These are phyloP conservation scores for Sminthurides bifidus DNA, from an alignment of 1,140 invertebrate species.

Conservation along the genomic window DNA sequence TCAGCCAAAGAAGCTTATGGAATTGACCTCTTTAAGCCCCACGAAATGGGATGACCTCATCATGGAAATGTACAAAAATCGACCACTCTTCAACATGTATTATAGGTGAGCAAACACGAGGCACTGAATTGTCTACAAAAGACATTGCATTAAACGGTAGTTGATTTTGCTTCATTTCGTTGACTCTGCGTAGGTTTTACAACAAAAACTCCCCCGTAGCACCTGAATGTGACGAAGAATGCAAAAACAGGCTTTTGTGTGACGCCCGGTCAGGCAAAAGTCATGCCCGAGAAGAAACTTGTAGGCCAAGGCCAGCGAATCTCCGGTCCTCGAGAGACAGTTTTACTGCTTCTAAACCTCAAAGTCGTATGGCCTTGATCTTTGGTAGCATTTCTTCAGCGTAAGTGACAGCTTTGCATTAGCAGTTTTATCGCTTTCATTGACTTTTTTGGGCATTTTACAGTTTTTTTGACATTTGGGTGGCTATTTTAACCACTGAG, in stretches of 20 bases:
- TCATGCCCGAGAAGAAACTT: constrained; percentile 71
- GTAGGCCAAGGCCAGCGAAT: constrained; percentile 35
- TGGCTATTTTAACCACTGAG: not conserved
- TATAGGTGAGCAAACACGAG: constrained; percentile 54
- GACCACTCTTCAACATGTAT: constrained; percentile 72
- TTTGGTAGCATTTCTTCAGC: constrained; percentile 25
- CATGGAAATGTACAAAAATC: constrained; percentile 68
- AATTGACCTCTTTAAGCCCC: constrained; percentile 64
- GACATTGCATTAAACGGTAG: not conserved
- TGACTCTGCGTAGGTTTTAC: constrained; percentile 51
- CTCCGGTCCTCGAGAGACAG: constrained; percentile 22
- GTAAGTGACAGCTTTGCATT: constrained; percentile 16
- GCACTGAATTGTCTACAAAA: not conserved
- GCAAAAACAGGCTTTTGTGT: constrained; percentile 69
- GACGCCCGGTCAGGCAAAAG: constrained; percentile 71
- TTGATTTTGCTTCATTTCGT: not conserved
- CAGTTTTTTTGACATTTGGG: not conserved
- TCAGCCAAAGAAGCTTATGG: constrained; percentile 68
- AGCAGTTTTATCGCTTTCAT: not conserved
- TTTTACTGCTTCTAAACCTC: constrained; percentile 7
- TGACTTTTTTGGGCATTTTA: not conserved
- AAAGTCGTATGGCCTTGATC: constrained; percentile 19
- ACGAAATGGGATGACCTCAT: constrained; percentile 75
- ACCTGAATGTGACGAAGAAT: constrained; percentile 64
- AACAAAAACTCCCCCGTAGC: constrained; percentile 75